Conservation (phyloP, 2,797 vertebrate genomes). For the Lophius americanus region DNA sequence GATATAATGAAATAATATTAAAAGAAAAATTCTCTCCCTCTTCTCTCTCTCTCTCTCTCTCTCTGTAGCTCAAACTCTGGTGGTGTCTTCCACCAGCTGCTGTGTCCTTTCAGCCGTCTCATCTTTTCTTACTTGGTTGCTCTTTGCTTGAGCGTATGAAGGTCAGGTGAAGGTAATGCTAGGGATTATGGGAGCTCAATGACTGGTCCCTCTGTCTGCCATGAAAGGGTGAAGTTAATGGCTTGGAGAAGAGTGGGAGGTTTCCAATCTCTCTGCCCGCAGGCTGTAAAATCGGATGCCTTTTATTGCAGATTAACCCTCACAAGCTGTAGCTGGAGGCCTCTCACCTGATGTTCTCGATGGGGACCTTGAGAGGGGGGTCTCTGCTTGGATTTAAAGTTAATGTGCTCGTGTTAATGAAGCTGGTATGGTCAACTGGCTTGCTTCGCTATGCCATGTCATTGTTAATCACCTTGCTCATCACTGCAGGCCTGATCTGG, state of each 20-base stretch:
- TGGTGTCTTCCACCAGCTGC: slow-evolving; percentile 30
- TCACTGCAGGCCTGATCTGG: slow-evolving; percentile 50
- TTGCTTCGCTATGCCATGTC: slow-evolving; percentile 46
- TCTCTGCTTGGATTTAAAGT: slow-evolving; percentile 78
- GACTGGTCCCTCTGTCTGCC: slow-evolving; percentile 69
- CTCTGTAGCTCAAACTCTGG: no score
- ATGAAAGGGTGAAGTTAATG: slow-evolving; percentile 84
- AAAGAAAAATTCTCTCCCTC: no score
- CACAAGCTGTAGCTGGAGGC: slow-evolving; percentile 65
- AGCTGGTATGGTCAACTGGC: slow-evolving; percentile 66
- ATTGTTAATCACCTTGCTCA: slow-evolving; percentile 56
- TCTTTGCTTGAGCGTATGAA: slow-evolving; percentile 66
- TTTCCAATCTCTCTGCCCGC: slow-evolving; percentile 68
- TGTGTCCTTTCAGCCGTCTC: slow-evolving; percentile 33
- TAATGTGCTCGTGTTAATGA: slow-evolving; percentile 84
- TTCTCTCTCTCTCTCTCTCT: no score
- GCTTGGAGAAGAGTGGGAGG: slow-evolving; percentile 80
- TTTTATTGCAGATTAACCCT: slow-evolving; percentile 85
- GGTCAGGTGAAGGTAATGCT: slow-evolving; percentile 81
- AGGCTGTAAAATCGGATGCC: slow-evolving; percentile 81
- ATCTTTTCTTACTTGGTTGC: slow-evolving; percentile 58
- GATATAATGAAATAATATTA: no score
- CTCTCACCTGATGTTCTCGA: slow-evolving; percentile 56
- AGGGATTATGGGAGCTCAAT: slow-evolving; percentile 79
- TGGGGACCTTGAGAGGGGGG: slow-evolving; percentile 29